Percentiles rank a stretch among this genome's conserved stretches.
Conservation (phyloP, 2,888 invertebrate genomes). For the Amphipyra tragopoginis region DNA sequence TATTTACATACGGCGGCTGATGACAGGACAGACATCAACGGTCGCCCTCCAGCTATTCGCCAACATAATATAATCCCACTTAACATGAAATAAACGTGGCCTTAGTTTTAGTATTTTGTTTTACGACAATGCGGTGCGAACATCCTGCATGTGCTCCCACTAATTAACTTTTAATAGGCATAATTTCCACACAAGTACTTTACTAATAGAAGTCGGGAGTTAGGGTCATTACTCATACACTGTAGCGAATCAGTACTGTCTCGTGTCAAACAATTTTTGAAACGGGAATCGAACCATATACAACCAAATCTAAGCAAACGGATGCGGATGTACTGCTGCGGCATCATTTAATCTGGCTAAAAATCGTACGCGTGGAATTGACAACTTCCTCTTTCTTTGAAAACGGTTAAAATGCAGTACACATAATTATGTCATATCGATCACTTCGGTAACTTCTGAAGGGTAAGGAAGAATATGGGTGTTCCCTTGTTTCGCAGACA, state of each 20-base stretch:
- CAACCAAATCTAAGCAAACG: constrained; percentile 18
- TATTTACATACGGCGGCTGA: constrained; percentile 61
- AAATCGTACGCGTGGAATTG: constrained; percentile 43
- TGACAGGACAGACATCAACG: constrained; percentile 61
- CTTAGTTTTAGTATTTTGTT: constrained; percentile 60
- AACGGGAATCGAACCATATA: constrained; percentile 18
- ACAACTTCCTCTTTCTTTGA: constrained; percentile 54
- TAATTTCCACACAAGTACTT: constrained; percentile 58
- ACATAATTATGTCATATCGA: constrained; percentile 16
- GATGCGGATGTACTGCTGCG: constrained; percentile 36
- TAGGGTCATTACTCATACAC: constrained; percentile 41
- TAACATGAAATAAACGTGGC: constrained; percentile 61
- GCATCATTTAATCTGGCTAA: constrained; percentile 41
- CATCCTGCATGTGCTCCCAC: constrained; percentile 62
- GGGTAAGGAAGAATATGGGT: constrained; percentile 22
- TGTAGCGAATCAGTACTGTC: constrained; percentile 31
- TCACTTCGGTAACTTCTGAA: constrained; percentile 42
- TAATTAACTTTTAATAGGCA: constrained; percentile 67
- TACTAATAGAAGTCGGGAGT: constrained; percentile 46
- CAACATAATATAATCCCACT: constrained; percentile 60
- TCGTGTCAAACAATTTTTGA: constrained; percentile 14
- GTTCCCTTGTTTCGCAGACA: too few relatives aligned
- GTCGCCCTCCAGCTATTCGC: constrained; percentile 52
- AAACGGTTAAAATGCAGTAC: constrained; percentile 39
- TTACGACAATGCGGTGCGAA: constrained; percentile 59